A percentile compares a stretch with the other conserved stretches of the same genome.
phyloP scores from a whole-genome alignment of 2,797 vertebrate genomes.

The Alca torda region DNA sequence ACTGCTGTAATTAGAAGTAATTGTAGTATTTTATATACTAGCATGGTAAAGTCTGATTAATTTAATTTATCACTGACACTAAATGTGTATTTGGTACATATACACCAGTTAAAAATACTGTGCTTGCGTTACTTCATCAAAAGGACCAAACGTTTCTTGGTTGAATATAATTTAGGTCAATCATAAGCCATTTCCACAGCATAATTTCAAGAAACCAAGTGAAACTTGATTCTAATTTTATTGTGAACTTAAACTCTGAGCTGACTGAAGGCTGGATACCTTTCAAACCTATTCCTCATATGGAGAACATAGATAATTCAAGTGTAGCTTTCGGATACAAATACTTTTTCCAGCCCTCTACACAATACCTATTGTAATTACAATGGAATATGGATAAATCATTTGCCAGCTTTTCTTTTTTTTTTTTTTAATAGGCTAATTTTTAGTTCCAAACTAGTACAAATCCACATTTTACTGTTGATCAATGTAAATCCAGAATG shows the following conservation, averaged over 20 bases:
- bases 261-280: neutral
- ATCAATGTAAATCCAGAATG: neutral
- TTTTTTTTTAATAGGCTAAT: neutral
- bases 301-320: neutral
- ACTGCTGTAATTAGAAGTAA: neutral
- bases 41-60: neutral
- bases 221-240: neutral
- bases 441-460: neutral
- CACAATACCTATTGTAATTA: neutral
- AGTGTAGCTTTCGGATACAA: neutral
- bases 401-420: neutral
- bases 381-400: neutral
- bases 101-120: neutral
- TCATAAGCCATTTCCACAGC: neutral
- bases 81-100: neutral
- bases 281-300: neutral
- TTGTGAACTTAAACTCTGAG: neutral
- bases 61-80: neutral
- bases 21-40: neutral
- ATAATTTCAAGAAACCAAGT: neutral
- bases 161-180: neutral
- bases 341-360: neutral
- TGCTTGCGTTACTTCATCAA: neutral
- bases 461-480: neutral
- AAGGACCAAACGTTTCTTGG: neutral